Evolutionary conservation across 2,797 vertebrate species (phyloP), one percentile per base, ranked within the genome.

Genomic region (Sebastes aleutianus): DNA sequence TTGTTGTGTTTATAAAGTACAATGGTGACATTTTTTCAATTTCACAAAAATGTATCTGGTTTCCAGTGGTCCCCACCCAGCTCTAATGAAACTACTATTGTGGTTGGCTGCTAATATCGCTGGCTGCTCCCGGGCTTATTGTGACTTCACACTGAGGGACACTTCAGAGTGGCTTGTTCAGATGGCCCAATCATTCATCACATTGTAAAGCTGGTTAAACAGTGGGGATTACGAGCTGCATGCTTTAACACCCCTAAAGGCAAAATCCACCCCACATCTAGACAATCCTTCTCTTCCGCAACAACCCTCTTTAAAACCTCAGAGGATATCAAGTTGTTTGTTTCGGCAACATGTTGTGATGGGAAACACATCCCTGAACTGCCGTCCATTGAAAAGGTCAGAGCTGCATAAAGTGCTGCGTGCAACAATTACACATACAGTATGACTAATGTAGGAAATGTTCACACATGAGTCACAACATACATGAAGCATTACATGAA

Each of bases 401-500:
- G 24, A n/a, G 32, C 18, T 39, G 43, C 18, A 69, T 65, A 43
- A 68, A 8, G 18, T 12, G 29, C 66, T 79, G 27, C 26, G 1
- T 69, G 64, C 68, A 59, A 56, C 56, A 8, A 14, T 67, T 50
- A 66, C 34, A 75, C 62, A 59, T 59, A 24, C 54, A 66, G 36
- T 26, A 7, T 76, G 43, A 78, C 29, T 79, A 73, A 76, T 78
- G 53, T 6, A 27, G 18, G 24, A 32, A 3, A 24, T 66, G 32
- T 62, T 73, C n/a, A 31, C 68, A 62, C 58, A n/a, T 43, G 39
- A 43, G 39, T 43, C 39, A 43, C 63, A 29, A 65, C 57, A 61
- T 54, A 50, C 14, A 59, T 29, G 14, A 61, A 66, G 70, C 56
- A 47, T 26, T 6, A 34, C 69, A 88, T 81, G 34, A 76, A 82